phyloP scores from a whole-genome alignment of 2,888 invertebrate genomes.

The Allolobophora icterica region DNA sequence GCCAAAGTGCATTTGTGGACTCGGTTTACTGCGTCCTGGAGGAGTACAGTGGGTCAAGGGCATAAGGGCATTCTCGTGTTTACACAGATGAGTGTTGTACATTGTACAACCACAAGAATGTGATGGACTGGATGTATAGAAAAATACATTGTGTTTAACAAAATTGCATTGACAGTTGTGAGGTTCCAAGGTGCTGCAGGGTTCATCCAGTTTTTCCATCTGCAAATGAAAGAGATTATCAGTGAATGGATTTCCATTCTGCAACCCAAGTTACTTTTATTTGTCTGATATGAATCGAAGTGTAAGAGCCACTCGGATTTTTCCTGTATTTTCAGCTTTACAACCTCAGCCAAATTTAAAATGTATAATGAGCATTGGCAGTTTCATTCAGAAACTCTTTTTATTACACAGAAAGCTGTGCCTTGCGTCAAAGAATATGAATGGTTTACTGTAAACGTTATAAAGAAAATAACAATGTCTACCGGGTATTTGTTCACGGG shows the following conservation, averaged over 20 bases:
- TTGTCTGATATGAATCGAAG: not conserved
- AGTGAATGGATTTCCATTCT: not conserved
- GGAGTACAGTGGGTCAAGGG: not conserved
- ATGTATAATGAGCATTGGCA: too few relatives aligned
- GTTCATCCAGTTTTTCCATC: not conserved
- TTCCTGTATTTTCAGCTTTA: not conserved
- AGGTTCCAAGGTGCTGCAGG: not conserved
- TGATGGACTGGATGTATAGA: not conserved
- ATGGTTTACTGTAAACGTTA: slow-evolving; percentile 8
- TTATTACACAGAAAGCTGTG: not conserved
- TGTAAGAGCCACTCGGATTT: not conserved
- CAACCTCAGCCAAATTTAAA: not conserved
- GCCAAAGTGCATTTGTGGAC: not conserved
- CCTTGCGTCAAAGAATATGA: not conserved
- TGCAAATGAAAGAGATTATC: not conserved
- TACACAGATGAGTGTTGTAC: not conserved
- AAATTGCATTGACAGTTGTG: not conserved
- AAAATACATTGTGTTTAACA: not conserved
- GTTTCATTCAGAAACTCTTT: not conserved
- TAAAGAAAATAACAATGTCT: not conserved
- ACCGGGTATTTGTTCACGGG: not conserved
- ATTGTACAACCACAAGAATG: not conserved
- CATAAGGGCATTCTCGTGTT: not conserved
- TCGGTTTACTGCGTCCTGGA: not conserved
- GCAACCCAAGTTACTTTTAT: not conserved